Percentiles rank a stretch among this genome's conserved stretches.
Conservation (phyloP, 1,140 invertebrate genomes). For the Magallana ariakensis region DNA sequence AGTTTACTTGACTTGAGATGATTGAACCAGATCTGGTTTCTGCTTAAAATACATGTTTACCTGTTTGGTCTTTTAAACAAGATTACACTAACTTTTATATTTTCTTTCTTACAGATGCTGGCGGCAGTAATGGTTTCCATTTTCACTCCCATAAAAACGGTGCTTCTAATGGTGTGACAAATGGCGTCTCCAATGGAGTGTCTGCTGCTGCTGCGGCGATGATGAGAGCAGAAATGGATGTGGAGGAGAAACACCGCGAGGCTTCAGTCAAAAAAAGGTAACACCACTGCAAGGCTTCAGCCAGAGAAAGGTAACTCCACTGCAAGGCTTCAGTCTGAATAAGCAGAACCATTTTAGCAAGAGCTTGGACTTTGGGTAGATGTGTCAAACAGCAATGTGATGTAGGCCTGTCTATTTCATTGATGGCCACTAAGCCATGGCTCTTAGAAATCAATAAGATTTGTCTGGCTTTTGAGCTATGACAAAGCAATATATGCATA, state of each 20-base stretch:
- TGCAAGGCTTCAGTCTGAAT: neutral
- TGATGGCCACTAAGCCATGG: no score
- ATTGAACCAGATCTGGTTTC: neutral
- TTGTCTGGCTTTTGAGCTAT: no score
- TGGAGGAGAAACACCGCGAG: constrained; percentile 52
- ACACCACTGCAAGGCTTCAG: neutral
- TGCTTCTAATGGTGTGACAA: constrained; percentile 73
- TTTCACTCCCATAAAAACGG: constrained; percentile 71
- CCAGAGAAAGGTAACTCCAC: neutral
- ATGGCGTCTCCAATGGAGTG: constrained; percentile 66
- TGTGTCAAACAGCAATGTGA: no score
- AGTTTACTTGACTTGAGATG: neutral
- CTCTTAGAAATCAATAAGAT: no score
- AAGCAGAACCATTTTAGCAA: no score
- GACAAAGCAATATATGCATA: no score
- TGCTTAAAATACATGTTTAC: neutral
- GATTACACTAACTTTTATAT: no score
- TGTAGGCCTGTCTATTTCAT: no score
- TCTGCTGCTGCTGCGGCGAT: constrained; percentile 46
- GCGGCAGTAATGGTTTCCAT: constrained; percentile 75
- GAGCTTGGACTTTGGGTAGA: no score
- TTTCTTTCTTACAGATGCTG: constrained; percentile 50
- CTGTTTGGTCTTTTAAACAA: no score
- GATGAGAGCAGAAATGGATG: constrained; percentile 57
- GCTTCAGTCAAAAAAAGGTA: neutral